A percentile compares a stretch with the other conserved stretches of the same genome.
phyloP scores from a whole-genome alignment of 2,113 vertebrate genomes.

The Taurulus bubalis region DNA sequence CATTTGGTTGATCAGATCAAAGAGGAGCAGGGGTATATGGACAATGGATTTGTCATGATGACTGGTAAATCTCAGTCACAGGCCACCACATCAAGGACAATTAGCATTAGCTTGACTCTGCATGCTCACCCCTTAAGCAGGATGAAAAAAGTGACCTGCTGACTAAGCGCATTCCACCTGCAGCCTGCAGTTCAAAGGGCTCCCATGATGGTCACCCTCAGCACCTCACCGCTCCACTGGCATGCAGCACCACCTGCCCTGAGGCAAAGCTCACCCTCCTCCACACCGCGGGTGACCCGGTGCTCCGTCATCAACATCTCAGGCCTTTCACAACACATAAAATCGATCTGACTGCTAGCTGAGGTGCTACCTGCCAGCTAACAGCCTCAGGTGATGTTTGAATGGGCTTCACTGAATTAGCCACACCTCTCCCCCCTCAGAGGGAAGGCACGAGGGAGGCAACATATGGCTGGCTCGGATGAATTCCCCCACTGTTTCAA shows the following conservation, averaged over 20 bases:
- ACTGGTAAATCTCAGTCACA: constrained; percentile 72
- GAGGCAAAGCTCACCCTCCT: constrained; percentile 69
- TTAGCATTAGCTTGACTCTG: constrained; percentile 78
- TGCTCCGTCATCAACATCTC: constrained; percentile 74
- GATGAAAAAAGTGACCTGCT: constrained; percentile 80
- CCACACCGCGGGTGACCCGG: constrained; percentile 73
- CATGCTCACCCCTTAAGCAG: constrained; percentile 77
- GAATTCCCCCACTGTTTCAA: constrained; percentile 81
- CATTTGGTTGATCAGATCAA: constrained; percentile 43
- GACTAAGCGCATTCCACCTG: constrained; percentile 82
- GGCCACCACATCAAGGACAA: constrained; percentile 70
- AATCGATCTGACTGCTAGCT: constrained; percentile 37
- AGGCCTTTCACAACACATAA: constrained; percentile 44
- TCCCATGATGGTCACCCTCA: constrained; percentile 58
- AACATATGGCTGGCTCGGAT: constrained; percentile 70
- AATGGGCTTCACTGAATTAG: constrained; percentile 64
- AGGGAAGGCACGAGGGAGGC: constrained; percentile 45
- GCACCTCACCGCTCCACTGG: constrained; percentile 58
- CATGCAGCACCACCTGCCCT: constrained; percentile 66
- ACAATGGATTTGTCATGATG: constrained; percentile 65
- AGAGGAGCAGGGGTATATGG: constrained; percentile 23
- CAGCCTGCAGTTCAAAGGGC: constrained; percentile 79
- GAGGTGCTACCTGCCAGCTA: constrained; percentile 68
- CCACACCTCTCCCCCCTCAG: constrained; percentile 49
- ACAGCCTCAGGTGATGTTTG: constrained; percentile 75